These are phyloP conservation scores for Pelobates fuscus DNA, from an alignment of 2,113 vertebrate genomes.

Conservation along the genomic window DNA sequence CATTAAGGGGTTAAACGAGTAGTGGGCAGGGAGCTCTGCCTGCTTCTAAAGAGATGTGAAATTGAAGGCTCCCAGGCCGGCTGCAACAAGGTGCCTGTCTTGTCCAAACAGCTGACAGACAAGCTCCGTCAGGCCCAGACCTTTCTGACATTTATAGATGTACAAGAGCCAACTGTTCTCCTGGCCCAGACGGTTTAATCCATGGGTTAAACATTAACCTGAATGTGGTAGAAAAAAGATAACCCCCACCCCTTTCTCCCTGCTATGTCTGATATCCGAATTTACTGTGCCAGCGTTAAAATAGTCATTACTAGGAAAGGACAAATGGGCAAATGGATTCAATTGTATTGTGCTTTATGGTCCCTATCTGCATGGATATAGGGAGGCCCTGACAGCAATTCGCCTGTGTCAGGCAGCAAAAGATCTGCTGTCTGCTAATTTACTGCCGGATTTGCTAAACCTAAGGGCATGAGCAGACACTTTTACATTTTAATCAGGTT, in stretches of 20 bases:
- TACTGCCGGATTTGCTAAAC: conserved; percentile 29
- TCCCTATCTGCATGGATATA: conserved; percentile 14
- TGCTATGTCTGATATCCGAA: conserved; percentile 44
- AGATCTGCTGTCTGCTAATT: conserved; percentile 18
- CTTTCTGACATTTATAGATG: conserved; percentile 50
- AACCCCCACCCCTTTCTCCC: conserved; percentile 55
- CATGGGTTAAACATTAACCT: conserved; percentile 66
- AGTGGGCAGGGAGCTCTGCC: conserved; percentile 51
- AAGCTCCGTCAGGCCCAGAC: conserved; percentile 47
- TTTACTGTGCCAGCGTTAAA: conserved; percentile 47
- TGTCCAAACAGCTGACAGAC: conserved; percentile 53
- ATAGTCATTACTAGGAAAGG: conserved; percentile 23
- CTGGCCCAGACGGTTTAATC: conserved; percentile 44
- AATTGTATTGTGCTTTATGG: conserved; percentile 2
- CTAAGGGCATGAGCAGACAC: conserved; percentile 9
- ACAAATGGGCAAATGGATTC: conserved; percentile 9
- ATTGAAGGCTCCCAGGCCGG: conserved; percentile 8
- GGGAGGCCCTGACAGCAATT: conserved; percentile 40
- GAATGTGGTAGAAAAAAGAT: conserved; percentile 60
- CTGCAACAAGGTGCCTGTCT: conserved; percentile 53
- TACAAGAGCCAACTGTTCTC: conserved; percentile 54
- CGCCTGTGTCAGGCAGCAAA: conserved; percentile 25
- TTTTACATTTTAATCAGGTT: conserved; percentile 41
- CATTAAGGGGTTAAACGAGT: conserved; percentile 48
- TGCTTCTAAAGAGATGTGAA: conserved; percentile 15